phyloP scores from a whole-genome alignment of 2,888 invertebrate species.

The Chydorus sphaericus region DNA sequence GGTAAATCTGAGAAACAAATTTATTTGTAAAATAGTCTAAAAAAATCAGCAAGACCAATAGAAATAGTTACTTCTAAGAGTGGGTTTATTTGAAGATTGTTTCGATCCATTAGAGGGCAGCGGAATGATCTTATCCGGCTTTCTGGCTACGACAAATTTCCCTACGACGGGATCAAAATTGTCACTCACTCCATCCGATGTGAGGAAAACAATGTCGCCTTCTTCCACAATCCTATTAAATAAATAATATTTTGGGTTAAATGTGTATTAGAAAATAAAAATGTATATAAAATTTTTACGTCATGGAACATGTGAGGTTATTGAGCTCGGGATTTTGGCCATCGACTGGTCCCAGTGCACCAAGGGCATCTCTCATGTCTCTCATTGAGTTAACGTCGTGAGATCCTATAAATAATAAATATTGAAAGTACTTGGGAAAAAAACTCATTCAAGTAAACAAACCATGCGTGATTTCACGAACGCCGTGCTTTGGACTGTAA shows the following conservation, averaged over 20 bases:
- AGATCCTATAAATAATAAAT: conserved; percentile 39
- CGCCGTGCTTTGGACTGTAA: conserved; percentile 57
- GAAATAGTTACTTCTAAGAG: conserved; percentile 1
- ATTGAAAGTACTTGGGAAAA: background rate
- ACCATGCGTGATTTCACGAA: conserved; percentile 65
- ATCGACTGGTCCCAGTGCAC: conserved; percentile 74
- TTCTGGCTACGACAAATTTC: conserved; percentile 47
- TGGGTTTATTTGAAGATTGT: background rate
- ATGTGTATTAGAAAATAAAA: too few relatives aligned
- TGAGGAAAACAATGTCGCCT: conserved; percentile 71
- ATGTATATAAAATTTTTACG: too few relatives aligned
- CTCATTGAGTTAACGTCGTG: conserved; percentile 68
- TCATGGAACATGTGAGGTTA: conserved; percentile 72
- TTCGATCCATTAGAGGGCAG: conserved; percentile 21
- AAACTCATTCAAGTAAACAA: conserved; percentile 12
- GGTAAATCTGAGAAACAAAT: conserved; percentile 5
- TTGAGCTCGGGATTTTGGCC: conserved; percentile 69
- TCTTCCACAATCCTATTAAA: conserved; percentile 56
- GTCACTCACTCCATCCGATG: conserved; percentile 79
- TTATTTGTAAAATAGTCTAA: background rate
- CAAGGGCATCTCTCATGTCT: conserved; percentile 77
- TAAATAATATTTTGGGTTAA: too few relatives aligned
- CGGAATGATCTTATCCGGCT: conserved; percentile 22
- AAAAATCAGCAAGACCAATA: background rate
- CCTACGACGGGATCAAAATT: conserved; percentile 86